These are phyloP conservation scores for Micoletzkya japonica DNA, from an alignment of 2,888 invertebrate genomes.

Conservation along the genomic window DNA sequence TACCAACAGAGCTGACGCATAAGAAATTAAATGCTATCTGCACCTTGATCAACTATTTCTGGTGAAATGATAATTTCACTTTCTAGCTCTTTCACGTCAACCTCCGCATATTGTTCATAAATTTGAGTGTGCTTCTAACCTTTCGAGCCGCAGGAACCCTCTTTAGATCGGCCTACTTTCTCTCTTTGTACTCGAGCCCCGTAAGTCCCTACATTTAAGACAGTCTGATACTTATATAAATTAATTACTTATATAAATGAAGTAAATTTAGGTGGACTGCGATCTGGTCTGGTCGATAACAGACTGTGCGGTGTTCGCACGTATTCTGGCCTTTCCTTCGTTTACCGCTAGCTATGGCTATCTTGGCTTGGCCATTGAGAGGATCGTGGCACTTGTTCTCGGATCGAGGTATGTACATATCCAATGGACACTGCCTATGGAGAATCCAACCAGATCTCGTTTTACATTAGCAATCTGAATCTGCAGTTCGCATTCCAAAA, in stretches of 20 bases:
- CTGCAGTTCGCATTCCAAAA: too few species aligned
- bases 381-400: too few species aligned
- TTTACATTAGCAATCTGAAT: too few species aligned
- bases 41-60: background rate
- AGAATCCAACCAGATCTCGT: too few species aligned
- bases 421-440: too few species aligned
- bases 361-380: too few species aligned
- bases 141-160: slow-evolving; percentile 2
- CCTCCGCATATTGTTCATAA: slow-evolving; percentile 27
- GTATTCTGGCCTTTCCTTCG: background rate
- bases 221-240: too few species aligned
- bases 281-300: background rate
- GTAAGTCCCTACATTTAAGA: too few species aligned
- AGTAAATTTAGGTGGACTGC: background rate
- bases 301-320: background rate
- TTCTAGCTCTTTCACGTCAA: slow-evolving; percentile 30
- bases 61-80: background rate
- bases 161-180: background rate
- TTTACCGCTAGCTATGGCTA: too few species aligned
- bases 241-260: background rate
- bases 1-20: too few species aligned
- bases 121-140: background rate
- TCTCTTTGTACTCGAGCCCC: too few species aligned
- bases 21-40: background rate
- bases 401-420: too few species aligned